Conservation (phyloP, 2,888 invertebrate genomes). For the Cheilosia vernalis region DNA sequence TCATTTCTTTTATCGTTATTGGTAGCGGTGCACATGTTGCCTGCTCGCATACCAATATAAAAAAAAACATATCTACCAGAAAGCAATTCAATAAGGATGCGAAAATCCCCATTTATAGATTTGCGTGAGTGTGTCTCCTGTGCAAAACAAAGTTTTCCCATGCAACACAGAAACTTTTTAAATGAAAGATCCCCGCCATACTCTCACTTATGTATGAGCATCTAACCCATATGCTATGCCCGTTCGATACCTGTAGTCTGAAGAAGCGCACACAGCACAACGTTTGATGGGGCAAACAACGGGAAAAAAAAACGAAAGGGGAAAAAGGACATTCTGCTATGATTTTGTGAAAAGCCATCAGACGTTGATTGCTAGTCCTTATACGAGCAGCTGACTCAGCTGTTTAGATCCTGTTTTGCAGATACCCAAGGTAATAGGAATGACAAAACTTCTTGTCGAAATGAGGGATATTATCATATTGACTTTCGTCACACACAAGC, state of each 20-base stretch:
- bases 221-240: slow-evolving; percentile 50
- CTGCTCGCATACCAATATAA: slow-evolving; percentile 35
- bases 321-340: slow-evolving; percentile 48
- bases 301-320: slow-evolving; percentile 1
- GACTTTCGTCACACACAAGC: slow-evolving; percentile 32
- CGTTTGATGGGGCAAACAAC: slow-evolving; percentile 5
- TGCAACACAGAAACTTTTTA: slow-evolving; percentile 19
- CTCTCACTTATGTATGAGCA: slow-evolving; percentile 30
- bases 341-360: slow-evolving; percentile 71
- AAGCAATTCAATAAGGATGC: slow-evolving; percentile 64
- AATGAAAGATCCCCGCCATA: slow-evolving; percentile 42
- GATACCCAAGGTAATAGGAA: slow-evolving; percentile 68
- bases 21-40: slow-evolving; percentile 67
- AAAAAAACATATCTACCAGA: slow-evolving; percentile 34
- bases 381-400: slow-evolving; percentile 68
- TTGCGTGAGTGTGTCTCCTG: slow-evolving; percentile 41
- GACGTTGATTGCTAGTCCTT: slow-evolving; percentile 68
- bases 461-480: slow-evolving; percentile 69
- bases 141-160: slow-evolving; percentile 14
- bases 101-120: slow-evolving; percentile 45
- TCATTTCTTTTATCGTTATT: slow-evolving; percentile 71
- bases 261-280: slow-evolving; percentile 6
- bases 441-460: slow-evolving; percentile 61
- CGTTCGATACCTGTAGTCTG: slow-evolving; percentile 39
- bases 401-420: slow-evolving; percentile 66